These are phyloP conservation scores for Zootoca vivipara DNA, from an alignment of 2,113 vertebrate genomes.

Conservation along the genomic window DNA sequence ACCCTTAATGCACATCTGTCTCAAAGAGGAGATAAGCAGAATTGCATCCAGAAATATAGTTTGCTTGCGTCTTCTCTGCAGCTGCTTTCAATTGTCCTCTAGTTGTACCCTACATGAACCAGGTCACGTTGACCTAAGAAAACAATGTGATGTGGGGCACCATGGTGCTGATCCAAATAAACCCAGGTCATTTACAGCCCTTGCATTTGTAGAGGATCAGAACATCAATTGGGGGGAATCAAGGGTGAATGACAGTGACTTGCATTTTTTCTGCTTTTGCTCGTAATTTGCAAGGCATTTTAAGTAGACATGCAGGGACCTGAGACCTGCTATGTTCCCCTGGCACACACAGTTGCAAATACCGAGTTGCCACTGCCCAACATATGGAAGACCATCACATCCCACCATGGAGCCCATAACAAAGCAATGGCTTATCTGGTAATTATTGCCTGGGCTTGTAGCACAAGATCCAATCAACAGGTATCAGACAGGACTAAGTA, in stretches of 20 bases:
- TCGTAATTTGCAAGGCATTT: neutral
- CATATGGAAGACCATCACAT: neutral
- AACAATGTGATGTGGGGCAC: neutral
- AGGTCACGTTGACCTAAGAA: conserved; percentile 1
- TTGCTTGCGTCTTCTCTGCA: neutral
- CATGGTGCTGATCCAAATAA: neutral
- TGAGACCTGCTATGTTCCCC: neutral
- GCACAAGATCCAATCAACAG: neutral
- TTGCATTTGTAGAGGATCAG: neutral
- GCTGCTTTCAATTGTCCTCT: conserved; percentile 14
- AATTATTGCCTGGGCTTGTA: neutral
- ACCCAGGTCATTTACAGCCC: neutral
- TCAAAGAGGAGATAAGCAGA: neutral
- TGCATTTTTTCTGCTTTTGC: neutral
- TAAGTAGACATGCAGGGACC: neutral
- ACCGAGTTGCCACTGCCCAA: neutral
- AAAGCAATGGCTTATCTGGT: neutral
- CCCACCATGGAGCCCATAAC: neutral
- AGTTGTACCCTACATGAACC: neutral
- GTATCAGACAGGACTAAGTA: neutral
- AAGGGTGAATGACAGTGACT: neutral
- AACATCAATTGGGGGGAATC: neutral
- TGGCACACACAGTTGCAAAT: neutral
- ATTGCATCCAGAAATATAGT: neutral
- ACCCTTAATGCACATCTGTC: neutral